These are phyloP conservation scores for Erinaceus europaeus DNA, from an alignment of 2,113 vertebrate genomes.

Conservation along the genomic window DNA sequence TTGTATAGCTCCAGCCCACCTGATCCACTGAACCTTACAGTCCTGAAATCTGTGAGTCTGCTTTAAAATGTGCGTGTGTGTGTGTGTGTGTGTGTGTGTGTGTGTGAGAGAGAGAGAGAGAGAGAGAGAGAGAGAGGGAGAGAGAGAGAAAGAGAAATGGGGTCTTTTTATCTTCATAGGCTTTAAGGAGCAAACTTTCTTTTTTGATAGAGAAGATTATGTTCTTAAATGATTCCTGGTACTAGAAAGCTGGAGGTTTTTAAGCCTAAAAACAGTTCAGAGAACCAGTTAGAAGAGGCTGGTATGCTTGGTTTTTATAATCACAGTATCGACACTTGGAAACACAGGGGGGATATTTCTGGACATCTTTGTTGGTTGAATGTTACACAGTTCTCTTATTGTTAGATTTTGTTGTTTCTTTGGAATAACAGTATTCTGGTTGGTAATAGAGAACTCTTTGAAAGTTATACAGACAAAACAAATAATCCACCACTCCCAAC, in stretches of 20 bases:
- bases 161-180: neutral
- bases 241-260: conserved; percentile 33
- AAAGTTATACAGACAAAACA: neutral
- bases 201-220: neutral
- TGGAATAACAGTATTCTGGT: conserved; percentile 12
- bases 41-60: neutral
- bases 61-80: too few species aligned
- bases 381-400: neutral
- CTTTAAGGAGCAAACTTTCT: neutral
- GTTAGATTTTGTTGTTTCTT: conserved; percentile 15
- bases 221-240: conserved; percentile 23
- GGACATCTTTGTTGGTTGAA: conserved; percentile 22
- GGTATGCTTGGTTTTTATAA: conserved; percentile 20
- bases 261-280: neutral
- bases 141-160: too few species aligned
- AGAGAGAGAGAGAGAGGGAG: too few species aligned
- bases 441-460: conserved; percentile 15
- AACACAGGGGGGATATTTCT: conserved; percentile 31
- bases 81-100: too few species aligned
- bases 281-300: conserved; percentile 8
- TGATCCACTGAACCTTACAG: neutral
- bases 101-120: too few species aligned
- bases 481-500: too few species aligned
- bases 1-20: neutral
- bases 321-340: neutral